These are phyloP conservation scores for Caenorhabditis elegans DNA, from an alignment of 1,140 invertebrate genomes.

Conservation along the genomic window DNA sequence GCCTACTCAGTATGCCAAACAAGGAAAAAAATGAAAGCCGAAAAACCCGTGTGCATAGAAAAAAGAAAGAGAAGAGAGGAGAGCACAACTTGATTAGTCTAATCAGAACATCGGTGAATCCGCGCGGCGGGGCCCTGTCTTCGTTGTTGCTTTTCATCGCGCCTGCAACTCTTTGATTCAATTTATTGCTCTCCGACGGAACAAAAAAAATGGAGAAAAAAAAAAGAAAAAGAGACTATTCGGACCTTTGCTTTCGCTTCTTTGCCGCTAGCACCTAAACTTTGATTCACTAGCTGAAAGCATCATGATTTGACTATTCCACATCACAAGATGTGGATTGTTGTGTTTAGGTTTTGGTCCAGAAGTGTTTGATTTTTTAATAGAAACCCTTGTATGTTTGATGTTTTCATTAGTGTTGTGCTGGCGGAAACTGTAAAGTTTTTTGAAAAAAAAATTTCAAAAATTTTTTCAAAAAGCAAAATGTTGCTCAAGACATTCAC, in stretches of 20 bases:
- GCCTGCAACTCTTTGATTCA: conserved; percentile 24
- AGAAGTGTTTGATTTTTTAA: no score
- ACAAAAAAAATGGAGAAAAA: not conserved
- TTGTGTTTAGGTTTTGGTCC: no score
- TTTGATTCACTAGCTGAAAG: conserved; percentile 24
- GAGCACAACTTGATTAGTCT: conserved; percentile 21
- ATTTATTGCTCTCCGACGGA: conserved; percentile 26
- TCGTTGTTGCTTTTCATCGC: not conserved
- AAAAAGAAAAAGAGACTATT: not conserved
- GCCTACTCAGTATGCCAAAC: conserved; percentile 17
- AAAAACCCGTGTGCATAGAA: not conserved
- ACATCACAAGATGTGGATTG: no score
- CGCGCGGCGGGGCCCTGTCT: not conserved
- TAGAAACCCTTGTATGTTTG: no score
- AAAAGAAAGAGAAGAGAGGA: not conserved
- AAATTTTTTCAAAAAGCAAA: no score
- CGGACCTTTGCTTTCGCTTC: not conserved
- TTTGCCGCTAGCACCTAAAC: conserved; percentile 20
- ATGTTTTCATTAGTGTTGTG: no score
- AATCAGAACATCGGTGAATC: conserved; percentile 30
- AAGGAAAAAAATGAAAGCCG: not conserved
- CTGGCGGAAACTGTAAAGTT: no score
- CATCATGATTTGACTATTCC: conserved; percentile 16
- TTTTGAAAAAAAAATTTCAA: no score
- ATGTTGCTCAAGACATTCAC: no score